Conservation (phyloP, 2,888 invertebrate genomes). For the Latrodectus elegans region DNA sequence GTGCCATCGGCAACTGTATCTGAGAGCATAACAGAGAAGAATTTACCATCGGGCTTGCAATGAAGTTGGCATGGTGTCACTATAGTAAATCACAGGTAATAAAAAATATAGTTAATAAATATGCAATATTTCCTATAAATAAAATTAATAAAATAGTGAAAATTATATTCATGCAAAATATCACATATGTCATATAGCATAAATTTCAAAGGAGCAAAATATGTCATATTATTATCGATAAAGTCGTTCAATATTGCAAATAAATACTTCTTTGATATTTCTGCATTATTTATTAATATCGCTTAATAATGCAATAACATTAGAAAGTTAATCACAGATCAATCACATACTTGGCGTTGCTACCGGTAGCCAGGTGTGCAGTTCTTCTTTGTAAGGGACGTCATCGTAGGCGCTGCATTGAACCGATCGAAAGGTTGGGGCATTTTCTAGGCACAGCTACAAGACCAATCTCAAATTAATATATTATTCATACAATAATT, state of each 20-base stretch:
- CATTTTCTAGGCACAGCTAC: conserved; percentile 81
- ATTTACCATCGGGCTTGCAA: conserved; percentile 85
- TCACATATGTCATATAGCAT: not conserved
- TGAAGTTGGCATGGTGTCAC: conserved; percentile 83
- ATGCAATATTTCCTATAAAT: not conserved
- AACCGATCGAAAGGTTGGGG: conserved; percentile 83
- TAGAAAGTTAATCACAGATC: not conserved
- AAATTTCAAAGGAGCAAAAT: too few species aligned
- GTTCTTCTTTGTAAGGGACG: conserved; percentile 77
- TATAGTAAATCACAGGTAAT: conserved; percentile 63
- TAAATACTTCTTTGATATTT: too few species aligned
- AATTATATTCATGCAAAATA: not conserved
- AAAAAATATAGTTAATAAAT: too few species aligned
- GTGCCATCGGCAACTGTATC: conserved; percentile 89
- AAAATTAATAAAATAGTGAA: not conserved
- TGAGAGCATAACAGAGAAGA: conserved; percentile 84
- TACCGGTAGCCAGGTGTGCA: conserved; percentile 78
- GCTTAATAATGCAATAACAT: too few species aligned
- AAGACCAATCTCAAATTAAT: conserved; percentile 6
- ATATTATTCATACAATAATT: too few species aligned
- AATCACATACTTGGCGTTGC: conserved; percentile 75
- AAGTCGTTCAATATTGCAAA: too few species aligned
- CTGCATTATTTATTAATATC: too few species aligned
- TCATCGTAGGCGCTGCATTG: conserved; percentile 86
- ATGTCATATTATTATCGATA: too few species aligned